phyloP scores from a whole-genome alignment of 2,797 vertebrate genomes.

The Capromys pilorides region DNA sequence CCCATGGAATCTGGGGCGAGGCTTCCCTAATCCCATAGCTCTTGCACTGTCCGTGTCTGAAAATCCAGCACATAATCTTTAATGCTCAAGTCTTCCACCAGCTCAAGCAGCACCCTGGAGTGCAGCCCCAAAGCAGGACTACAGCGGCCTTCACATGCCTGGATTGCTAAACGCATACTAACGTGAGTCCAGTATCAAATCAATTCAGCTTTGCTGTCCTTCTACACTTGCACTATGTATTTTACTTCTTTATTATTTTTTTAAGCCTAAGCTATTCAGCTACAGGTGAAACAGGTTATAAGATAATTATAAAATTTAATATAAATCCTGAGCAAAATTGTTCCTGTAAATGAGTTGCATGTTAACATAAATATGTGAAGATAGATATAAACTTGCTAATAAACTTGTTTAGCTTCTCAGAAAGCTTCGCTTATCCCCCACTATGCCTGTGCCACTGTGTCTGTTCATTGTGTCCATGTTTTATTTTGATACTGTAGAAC shows the following conservation, averaged over 20 bases:
- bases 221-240: not conserved
- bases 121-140: not conserved
- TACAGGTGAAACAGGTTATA: not conserved
- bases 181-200: not conserved
- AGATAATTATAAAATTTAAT: not conserved
- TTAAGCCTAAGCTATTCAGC: not conserved
- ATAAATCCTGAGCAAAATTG: not conserved
- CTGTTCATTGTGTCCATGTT: not conserved
- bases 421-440: not conserved
- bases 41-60: not conserved
- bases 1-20: not conserved
- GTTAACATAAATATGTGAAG: not conserved
- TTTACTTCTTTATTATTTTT: not conserved
- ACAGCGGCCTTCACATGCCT: not conserved
- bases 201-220: not conserved
- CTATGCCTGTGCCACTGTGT: not conserved
- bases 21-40: not conserved
- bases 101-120: not conserved
- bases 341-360: not conserved
- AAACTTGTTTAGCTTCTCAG: not conserved
- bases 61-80: not conserved
- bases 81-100: not conserved
- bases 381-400: not conserved
- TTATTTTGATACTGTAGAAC: not conserved
- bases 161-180: not conserved